A percentile compares a stretch with the other conserved stretches of the same genome.
phyloP scores from a whole-genome alignment of 1,140 invertebrate species.

The Drosophila punjabiensis region DNA sequence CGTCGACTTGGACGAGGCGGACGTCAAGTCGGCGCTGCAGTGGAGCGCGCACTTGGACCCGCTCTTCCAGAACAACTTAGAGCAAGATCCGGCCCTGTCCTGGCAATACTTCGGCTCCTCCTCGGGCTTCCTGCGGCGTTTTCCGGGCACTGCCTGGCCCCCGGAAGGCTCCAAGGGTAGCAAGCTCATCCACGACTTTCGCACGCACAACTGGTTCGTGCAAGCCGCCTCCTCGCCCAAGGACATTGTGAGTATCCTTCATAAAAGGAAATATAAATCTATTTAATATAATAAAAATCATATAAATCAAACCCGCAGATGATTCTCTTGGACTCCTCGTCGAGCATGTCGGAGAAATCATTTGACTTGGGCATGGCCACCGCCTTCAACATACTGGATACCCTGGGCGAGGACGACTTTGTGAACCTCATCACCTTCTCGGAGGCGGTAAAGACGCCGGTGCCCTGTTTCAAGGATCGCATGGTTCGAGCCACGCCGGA shows the following conservation, averaged over 20 bases:
- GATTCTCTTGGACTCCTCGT: conserved; percentile 95
- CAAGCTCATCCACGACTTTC: conserved; percentile 94
- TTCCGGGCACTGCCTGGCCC: conserved; percentile 95
- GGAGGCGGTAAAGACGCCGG: conserved; percentile 90
- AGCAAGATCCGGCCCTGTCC: conserved; percentile 94
- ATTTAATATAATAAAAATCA: background rate
- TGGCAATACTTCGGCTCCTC: conserved; percentile 99
- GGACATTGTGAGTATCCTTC: conserved; percentile 89
- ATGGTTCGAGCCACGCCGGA: conserved; percentile 95
- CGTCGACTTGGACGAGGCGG: conserved; percentile 90
- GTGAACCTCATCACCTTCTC: conserved; percentile 96
- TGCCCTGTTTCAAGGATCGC: conserved; percentile 94
- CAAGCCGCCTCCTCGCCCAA: conserved; percentile 98
- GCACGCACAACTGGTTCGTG: conserved; percentile 96
- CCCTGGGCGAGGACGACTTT: conserved; percentile 97
- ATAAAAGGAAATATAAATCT: background rate
- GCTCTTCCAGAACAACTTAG: conserved; percentile 96
- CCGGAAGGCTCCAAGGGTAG: conserved; percentile 88
- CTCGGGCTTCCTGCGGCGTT: conserved; percentile 95
- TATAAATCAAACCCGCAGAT: conserved; percentile 83
- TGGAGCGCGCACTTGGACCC: conserved; percentile 97
- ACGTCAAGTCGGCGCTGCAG: conserved; percentile 94
- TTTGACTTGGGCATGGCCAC: conserved; percentile 94
- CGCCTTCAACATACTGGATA: conserved; percentile 95
- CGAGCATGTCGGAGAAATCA: conserved; percentile 94